A percentile compares a stretch with the other conserved stretches of the same genome.
Evolutionary conservation across 2,888 invertebrate genomes (phyloP).

Genomic region (Aspidiotus rigidus): DNA sequence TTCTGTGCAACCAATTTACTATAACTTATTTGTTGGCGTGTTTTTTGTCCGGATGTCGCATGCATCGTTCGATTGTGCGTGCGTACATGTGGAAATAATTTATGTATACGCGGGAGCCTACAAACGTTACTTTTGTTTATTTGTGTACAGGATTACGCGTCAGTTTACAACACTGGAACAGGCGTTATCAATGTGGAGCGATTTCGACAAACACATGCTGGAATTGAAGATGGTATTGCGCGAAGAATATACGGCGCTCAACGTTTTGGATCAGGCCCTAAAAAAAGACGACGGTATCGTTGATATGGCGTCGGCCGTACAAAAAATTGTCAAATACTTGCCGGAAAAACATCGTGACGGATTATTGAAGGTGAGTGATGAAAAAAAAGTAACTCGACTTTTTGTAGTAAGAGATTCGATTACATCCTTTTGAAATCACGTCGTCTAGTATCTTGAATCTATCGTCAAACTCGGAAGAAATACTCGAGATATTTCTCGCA

Average conservation of each 20-base stretch:
- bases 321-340: slow-evolving; percentile 51
- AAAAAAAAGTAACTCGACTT: too few relatives aligned
- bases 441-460: too few relatives aligned
- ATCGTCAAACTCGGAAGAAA: too few relatives aligned
- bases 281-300: slow-evolving; percentile 43
- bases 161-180: slow-evolving; percentile 63
- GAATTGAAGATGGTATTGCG: slow-evolving; percentile 67
- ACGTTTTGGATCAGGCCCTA: slow-evolving; percentile 47
- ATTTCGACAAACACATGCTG: slow-evolving; percentile 64
- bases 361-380: slow-evolving; percentile 7
- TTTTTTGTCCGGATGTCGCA: too few relatives aligned
- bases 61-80: too few relatives aligned
- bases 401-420: too few relatives aligned
- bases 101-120: too few relatives aligned
- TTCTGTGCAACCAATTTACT: too few relatives aligned
- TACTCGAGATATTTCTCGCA: too few relatives aligned
- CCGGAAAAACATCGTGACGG: slow-evolving; percentile 46
- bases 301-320: slow-evolving; percentile 50
- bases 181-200: slow-evolving; percentile 62
- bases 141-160: slow-evolving; percentile 53
- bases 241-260: slow-evolving; percentile 57
- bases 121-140: background rate
- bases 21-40: too few relatives aligned
- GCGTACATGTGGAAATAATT: too few relatives aligned
- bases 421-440: too few relatives aligned